phyloP scores from a whole-genome alignment of 2,888 invertebrate species.

The Lagria hirta region DNA sequence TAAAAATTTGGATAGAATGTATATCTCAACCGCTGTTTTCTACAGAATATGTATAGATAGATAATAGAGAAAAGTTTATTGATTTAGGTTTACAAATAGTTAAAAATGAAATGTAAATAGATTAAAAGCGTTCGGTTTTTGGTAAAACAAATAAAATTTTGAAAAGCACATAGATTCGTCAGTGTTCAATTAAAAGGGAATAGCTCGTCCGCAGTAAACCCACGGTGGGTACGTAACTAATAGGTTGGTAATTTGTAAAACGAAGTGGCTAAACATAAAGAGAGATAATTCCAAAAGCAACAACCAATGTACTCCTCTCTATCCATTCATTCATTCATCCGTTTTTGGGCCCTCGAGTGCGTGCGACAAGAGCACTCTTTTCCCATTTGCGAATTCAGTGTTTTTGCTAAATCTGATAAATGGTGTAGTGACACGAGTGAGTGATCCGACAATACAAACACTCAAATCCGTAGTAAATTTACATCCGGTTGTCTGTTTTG shows the following conservation, averaged over 20 bases:
- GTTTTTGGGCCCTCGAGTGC: constrained; percentile 18
- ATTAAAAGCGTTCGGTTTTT: too few relatives aligned
- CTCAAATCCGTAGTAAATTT: constrained; percentile 38
- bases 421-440: constrained; percentile 53
- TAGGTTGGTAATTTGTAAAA: constrained; percentile 39
- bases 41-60: too few relatives aligned
- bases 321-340: constrained; percentile 37
- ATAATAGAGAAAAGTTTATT: too few relatives aligned
- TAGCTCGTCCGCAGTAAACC: constrained; percentile 25
- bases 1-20: too few relatives aligned
- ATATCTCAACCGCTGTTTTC: too few relatives aligned
- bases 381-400: constrained; percentile 21
- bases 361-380: constrained; percentile 12
- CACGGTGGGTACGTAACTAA: constrained; percentile 28
- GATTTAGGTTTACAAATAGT: too few relatives aligned
- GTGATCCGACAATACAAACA: constrained; percentile 55
- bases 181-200: constrained; percentile 6
- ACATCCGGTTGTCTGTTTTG: constrained; percentile 23
- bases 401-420: constrained; percentile 51
- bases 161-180: constrained; percentile 4
- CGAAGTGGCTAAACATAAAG: constrained; percentile 41
- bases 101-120: too few relatives aligned
- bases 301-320: constrained; percentile 42
- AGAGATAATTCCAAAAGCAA: constrained; percentile 43
- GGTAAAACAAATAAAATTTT: too few relatives aligned